phyloP scores from a whole-genome alignment of 1,140 invertebrate species.

The Drosophila lowei region DNA sequence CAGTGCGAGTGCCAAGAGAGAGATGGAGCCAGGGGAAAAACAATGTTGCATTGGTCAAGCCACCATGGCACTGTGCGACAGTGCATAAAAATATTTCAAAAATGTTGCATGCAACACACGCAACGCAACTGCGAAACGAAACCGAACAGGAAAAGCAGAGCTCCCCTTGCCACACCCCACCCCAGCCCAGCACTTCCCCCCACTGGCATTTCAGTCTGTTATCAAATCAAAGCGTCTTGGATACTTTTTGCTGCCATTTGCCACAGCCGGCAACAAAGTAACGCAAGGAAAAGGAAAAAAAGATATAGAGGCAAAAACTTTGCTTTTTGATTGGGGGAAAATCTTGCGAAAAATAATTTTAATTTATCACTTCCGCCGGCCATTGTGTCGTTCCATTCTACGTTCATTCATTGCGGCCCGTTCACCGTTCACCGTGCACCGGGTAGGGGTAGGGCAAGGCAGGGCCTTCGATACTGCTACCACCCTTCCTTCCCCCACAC shows the following conservation, averaged over 20 bases:
- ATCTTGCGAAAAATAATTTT: conserved; percentile 82
- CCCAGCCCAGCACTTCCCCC: neutral
- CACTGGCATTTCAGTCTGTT: conserved; percentile 51
- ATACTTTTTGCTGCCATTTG: conserved; percentile 28
- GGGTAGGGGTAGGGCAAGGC: conserved; percentile 4
- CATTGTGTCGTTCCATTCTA: conserved; percentile 69
- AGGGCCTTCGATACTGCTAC: conserved; percentile 11
- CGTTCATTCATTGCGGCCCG: conserved; percentile 39
- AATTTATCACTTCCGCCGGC: conserved; percentile 81
- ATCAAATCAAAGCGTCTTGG: conserved; percentile 73
- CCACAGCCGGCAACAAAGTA: conserved; percentile 4
- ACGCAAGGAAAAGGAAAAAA: conserved; percentile 11
- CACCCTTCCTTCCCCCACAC: neutral
- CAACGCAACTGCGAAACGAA: conserved; percentile 16
- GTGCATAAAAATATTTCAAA: conserved; percentile 79
- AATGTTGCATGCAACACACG: conserved; percentile 60
- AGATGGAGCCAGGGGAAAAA: conserved; percentile 22
- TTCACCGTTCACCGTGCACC: no score
- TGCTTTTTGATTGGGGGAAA: conserved; percentile 63
- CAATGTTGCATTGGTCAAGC: conserved; percentile 59
- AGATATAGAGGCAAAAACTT: conserved; percentile 30
- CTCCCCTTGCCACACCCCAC: neutral
- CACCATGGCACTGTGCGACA: conserved; percentile 60
- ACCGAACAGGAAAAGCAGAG: conserved; percentile 2
- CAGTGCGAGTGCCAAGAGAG: neutral